A percentile compares a stretch with the other conserved stretches of the same genome.
Evolutionary conservation across 2,113 vertebrate genomes (phyloP).

Genomic region (Dicentrarchus labrax): DNA sequence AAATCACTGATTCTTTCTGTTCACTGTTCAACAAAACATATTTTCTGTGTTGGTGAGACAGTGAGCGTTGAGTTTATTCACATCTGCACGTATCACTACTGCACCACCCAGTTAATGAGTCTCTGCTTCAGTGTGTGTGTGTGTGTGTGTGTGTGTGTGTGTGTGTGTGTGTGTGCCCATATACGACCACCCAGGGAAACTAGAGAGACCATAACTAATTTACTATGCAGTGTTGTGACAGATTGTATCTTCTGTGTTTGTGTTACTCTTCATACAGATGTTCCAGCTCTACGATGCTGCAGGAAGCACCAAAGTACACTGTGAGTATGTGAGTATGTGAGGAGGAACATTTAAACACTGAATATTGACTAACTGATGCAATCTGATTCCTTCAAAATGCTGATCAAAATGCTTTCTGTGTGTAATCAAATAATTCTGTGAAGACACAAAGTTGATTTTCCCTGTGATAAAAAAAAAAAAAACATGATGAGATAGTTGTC

Average conservation of each 20-base stretch:
- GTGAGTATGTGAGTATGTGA: no score
- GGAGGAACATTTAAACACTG: no score
- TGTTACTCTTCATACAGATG: not conserved
- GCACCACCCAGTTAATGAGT: slow-evolving; percentile 6
- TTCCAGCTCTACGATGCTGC: no score
- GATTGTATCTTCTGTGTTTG: slow-evolving; percentile 23
- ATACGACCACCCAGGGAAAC: slow-evolving; percentile 33
- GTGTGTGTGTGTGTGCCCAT: not conserved
- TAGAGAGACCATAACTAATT: not conserved
- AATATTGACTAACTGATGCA: no score
- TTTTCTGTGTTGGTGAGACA: no score
- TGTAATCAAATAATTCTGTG: not conserved
- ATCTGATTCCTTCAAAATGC: not conserved
- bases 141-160: not conserved
- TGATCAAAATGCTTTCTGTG: not conserved
- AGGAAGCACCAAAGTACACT: no score
- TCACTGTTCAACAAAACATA: no score
- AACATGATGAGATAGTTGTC: not conserved
- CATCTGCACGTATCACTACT: no score
- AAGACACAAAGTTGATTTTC: not conserved
- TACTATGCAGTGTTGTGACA: not conserved
- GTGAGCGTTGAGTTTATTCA: no score
- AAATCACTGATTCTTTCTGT: no score
- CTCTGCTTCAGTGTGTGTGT: slow-evolving; percentile 13
- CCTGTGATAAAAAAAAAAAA: not conserved